Evolutionary conservation across 2,113 vertebrate species (phyloP).

Genomic region (Megaleporinus macrocephalus): DNA sequence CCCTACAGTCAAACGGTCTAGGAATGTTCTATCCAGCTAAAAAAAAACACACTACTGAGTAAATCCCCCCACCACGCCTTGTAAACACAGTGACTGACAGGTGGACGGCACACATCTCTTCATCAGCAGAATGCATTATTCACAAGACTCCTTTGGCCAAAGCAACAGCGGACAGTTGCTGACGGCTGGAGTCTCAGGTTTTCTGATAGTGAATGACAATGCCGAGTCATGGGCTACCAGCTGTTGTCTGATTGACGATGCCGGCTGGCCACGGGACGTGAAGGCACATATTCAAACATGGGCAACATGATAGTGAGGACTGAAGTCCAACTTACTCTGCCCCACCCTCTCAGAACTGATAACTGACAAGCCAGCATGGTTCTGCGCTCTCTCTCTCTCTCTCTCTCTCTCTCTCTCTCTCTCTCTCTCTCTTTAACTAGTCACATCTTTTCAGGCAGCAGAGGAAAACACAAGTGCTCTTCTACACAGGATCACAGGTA

Average conservation of each 20-base stretch:
- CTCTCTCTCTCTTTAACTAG: not conserved
- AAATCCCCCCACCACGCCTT: not conserved
- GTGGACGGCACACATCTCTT: constrained; percentile 48
- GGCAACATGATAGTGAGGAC: constrained; percentile 47
- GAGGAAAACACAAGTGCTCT: not conserved
- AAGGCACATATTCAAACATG: constrained; percentile 50
- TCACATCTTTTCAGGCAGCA: constrained; percentile 14
- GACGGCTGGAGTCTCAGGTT: constrained; percentile 55
- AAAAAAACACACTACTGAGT: not conserved
- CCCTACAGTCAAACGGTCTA: not conserved
- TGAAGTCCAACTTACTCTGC: constrained; percentile 32
- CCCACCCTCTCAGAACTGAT: constrained; percentile 46
- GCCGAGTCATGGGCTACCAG: constrained; percentile 49
- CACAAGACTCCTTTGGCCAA: constrained; percentile 35
- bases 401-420: constrained; percentile 8
- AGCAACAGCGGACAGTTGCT: constrained; percentile 39
- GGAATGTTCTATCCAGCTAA: not conserved
- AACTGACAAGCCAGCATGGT: constrained; percentile 49
- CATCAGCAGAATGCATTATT: constrained; percentile 64
- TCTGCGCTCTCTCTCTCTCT: constrained; percentile 8
- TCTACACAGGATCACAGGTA: constrained; percentile 43
- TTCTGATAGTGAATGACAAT: constrained; percentile 36
- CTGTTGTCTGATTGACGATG: constrained; percentile 54
- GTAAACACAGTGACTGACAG: constrained; percentile 31
- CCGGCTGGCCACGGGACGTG: constrained; percentile 49